Evolutionary conservation across 2,797 vertebrate genomes (phyloP).

Genomic region (Aselliscus stoliczkanus): DNA sequence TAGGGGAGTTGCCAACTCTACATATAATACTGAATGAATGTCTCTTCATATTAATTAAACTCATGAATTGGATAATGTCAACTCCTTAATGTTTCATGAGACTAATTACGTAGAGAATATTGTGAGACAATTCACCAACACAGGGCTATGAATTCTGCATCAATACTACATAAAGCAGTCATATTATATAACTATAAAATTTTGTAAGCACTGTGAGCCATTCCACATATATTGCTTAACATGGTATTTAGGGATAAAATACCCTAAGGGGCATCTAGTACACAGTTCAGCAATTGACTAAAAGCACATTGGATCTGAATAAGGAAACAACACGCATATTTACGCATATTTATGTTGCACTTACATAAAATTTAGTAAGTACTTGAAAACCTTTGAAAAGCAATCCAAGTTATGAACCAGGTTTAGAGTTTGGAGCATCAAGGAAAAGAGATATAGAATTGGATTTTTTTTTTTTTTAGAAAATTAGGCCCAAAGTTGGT

Average conservation of each 20-base stretch:
- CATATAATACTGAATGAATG: background rate
- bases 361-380: background rate
- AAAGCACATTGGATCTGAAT: background rate
- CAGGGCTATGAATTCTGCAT: background rate
- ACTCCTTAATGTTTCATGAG: background rate
- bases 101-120: background rate
- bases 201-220: background rate
- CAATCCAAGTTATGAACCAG: background rate
- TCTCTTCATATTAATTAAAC: conserved; percentile 17
- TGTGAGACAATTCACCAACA: background rate
- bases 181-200: background rate
- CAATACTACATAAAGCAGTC: background rate
- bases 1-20: background rate
- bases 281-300: background rate
- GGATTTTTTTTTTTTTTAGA: background rate
- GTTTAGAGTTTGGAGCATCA: background rate
- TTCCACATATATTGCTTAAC: background rate
- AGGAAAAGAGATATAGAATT: background rate
- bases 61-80: conserved; percentile 22
- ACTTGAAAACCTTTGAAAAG: background rate
- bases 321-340: background rate
- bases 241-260: background rate
- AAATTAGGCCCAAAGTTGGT: background rate
- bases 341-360: background rate
- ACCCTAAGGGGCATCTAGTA: background rate